Base-by-base conservation (phyloP, 2,888 invertebrate species). In the Myathropa florea region DNA sequence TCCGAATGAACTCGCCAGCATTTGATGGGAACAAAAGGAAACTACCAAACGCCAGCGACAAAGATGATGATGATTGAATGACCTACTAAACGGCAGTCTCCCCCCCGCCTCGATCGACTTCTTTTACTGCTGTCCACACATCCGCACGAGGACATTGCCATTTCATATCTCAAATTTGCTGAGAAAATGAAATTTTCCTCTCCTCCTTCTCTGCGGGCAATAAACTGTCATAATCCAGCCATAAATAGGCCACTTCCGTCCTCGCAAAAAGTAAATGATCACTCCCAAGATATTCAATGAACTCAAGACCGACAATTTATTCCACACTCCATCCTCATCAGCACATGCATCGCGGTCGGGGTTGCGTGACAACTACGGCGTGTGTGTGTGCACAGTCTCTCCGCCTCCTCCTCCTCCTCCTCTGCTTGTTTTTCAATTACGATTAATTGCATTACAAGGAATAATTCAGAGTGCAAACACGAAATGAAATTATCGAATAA, bases 401-500 rank as follows among this genome's bases (percentile, higher is more conserved):
- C 7, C 18, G 33, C 33, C 33, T 6, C 6, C 33, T 36, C 4
- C 53, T 39, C 23, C 4, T 26, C 14, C 26, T 30, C 24, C 63
- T 28, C 60, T 76, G 80, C 67, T 72, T 77, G 72, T 46, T 68
- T 63, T 53, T 59, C 72, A 77, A 73, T 81, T 81, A 81, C 77
- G 72, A 68, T 68, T 78, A 70, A 80, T 68, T 76, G 78, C 68
- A 81, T 77, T 68, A 70, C 77, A 63, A 77, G 61, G 64, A 57
- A 85, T 85, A 76, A 77, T 78, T 85, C 73, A 85, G 53, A 55
- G 72, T 33, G 57, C 71, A 76, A 76, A 80, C 70, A 78, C 30
- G 64, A 75, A 73, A 73, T 68, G 68, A 68, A 72, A 73, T 78
- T 59, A 78, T 80, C 72, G 57, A 78, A 70, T 67, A 75, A 73